phyloP scores from a whole-genome alignment of 2,797 vertebrate genomes.

The Tachyglossus aculeatus region DNA sequence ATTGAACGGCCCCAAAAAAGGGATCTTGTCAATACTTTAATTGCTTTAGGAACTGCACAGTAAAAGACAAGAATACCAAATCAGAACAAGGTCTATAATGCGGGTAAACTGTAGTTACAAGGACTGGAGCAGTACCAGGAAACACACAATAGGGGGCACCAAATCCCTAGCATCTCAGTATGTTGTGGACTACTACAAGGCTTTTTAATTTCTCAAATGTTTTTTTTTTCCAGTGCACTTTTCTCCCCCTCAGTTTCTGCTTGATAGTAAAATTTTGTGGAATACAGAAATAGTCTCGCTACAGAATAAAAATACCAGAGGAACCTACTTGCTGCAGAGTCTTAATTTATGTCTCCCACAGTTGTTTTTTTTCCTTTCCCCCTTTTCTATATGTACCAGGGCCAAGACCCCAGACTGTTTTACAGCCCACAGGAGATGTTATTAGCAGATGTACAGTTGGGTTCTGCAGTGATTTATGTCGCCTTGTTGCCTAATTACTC shows the following conservation, averaged over 20 bases:
- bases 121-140: not conserved
- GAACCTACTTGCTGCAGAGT: not conserved
- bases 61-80: no score
- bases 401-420: not conserved
- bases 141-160: constrained; percentile 64
- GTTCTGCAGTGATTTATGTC: constrained; percentile 20
- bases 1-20: no score
- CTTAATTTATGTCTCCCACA: not conserved
- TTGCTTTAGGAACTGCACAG: no score
- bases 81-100: no score
- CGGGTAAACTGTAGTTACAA: no score
- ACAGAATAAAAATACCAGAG: not conserved
- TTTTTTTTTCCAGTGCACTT: not conserved
- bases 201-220: not conserved
- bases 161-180: constrained; percentile 22
- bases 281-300: not conserved
- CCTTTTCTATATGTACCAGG: not conserved
- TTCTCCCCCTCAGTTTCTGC: not conserved
- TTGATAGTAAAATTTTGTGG: not conserved
- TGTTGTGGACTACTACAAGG: not conserved
- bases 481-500: constrained; percentile 13
- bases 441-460: constrained; percentile 13
- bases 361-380: not conserved
- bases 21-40: no score
- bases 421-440: constrained; percentile 24